These are phyloP conservation scores for Drosophila nigromelanica DNA, from an alignment of 1,140 invertebrate genomes.

Conservation along the genomic window DNA sequence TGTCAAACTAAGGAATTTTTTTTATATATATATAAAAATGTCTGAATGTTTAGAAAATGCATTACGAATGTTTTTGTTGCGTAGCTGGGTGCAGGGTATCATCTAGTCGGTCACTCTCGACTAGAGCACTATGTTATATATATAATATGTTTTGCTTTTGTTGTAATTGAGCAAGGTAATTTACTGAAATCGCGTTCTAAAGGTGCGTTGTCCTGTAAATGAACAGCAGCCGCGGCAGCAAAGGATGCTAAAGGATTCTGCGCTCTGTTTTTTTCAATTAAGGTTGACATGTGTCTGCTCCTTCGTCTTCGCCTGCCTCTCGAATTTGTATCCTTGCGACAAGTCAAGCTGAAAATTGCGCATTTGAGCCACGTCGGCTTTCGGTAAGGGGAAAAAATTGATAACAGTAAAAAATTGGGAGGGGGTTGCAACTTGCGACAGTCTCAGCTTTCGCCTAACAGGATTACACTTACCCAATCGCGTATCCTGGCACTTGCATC, in stretches of 20 bases:
- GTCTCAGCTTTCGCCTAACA: constrained; percentile 62
- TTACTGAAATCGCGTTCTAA: constrained; percentile 43
- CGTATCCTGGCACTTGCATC: constrained; percentile 47
- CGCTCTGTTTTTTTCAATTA: constrained; percentile 68
- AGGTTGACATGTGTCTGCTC: constrained; percentile 69
- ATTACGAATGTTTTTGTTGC: too few relatives aligned
- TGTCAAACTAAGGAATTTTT: too few relatives aligned
- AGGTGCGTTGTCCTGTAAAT: constrained; percentile 78
- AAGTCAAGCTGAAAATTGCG: constrained; percentile 81
- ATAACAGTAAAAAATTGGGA: constrained; percentile 7
- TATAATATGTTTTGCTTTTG: not conserved
- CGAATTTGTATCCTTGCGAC: constrained; percentile 71
- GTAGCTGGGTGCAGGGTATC: not conserved
- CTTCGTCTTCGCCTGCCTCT: constrained; percentile 12
- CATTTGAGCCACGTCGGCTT: constrained; percentile 48
- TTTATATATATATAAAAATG: too few relatives aligned
- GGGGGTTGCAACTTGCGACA: constrained; percentile 36
- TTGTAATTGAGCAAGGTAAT: constrained; percentile 79
- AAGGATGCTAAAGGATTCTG: constrained; percentile 56
- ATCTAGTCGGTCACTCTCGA: not conserved
- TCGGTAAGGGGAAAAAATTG: constrained; percentile 14
- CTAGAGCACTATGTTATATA: too few relatives aligned
- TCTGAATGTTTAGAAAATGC: too few relatives aligned
- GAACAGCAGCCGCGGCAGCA: constrained; percentile 65
- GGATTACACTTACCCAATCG: constrained; percentile 55